Percentiles rank a stretch among this genome's conserved stretches.
Evolutionary conservation across 2,797 vertebrate genomes (phyloP).

Genomic region (Hyperoplus immaculatus): DNA sequence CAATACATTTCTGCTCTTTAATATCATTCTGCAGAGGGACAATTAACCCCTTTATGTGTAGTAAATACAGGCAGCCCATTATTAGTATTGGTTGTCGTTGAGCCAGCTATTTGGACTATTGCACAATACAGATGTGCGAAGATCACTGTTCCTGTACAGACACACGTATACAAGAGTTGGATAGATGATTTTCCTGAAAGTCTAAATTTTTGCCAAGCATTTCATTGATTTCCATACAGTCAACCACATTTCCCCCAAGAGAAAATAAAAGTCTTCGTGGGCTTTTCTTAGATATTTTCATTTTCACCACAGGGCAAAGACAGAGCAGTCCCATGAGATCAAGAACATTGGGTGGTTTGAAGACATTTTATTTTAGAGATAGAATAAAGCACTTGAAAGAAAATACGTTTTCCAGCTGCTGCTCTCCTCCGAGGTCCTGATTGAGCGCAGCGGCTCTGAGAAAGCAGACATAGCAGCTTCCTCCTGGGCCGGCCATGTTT

Average conservation of each 20-base stretch:
- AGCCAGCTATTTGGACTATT: not conserved
- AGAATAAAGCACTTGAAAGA: constrained; percentile 16
- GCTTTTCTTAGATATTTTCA: too few species aligned
- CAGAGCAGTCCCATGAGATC: constrained; percentile 23
- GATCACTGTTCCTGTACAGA: not conserved
- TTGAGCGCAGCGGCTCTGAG: constrained; percentile 62
- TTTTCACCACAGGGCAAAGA: not conserved
- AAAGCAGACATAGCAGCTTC: constrained; percentile 74
- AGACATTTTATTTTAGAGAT: constrained; percentile 31
- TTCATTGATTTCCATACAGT: constrained; percentile 27
- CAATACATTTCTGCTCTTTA: not conserved
- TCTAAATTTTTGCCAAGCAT: constrained; percentile 8
- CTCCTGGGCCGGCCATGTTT: constrained; percentile 70
- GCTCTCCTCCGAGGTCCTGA: constrained; percentile 66
- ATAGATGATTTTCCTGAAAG: constrained; percentile 22
- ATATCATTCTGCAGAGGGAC: not conserved
- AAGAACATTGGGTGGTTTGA: constrained; percentile 20
- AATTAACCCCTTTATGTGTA: not conserved
- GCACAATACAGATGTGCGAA: not conserved
- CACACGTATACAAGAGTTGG: constrained; percentile 3
- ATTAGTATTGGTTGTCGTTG: not conserved
- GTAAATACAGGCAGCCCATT: not conserved
- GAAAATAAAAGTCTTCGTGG: not conserved
- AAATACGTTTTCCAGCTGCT: constrained; percentile 47
- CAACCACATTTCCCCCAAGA: not conserved